Evolutionary conservation across 64 coral and sea anemone species (phyloP), one percentile per base, ranked within the genome.

Genomic region (Orbicella faveolata): DNA sequence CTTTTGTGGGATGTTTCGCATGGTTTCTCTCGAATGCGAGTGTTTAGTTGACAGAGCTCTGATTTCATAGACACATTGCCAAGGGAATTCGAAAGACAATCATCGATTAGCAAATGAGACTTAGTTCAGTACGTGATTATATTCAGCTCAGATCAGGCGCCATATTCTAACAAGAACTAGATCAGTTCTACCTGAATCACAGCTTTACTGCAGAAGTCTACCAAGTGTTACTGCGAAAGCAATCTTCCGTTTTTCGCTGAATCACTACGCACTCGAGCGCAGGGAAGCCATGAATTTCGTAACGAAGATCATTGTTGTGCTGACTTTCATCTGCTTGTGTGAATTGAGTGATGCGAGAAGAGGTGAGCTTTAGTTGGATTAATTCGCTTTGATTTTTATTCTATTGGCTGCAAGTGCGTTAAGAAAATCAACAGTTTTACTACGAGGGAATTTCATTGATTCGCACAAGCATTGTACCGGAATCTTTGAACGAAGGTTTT

Each of bases 381-480:
- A 52, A 62, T 33, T 63, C 17, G 7, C 68, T 18, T 83, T 68
- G 16, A 25, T 8, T 53, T 10, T 52, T 85, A 16, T 52, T 12
- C 13, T 72, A 17, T 54, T 23, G 39, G 82, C 51, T 72, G 17
- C 2, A 85, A 85, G 19, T 72, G 23, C 23, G 30, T 37, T 5
- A 0, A 67, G 23, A 52, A 73, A 51, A 72, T 85, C 72, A 5
- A 52, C 37, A 17, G 80, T 52, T 52, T 85, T 85, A 83, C 80
- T 51, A 34, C 36, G 80, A 68, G 68, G 21, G 80, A 83, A 83
- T 83, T 83, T 67, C 80, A 83, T 83, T 67, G 80, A 83, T 48
- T 83, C 21, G 25, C 4, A n/a, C 6, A n/a, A 7, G 64, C 64
- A 18, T 6, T 35, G 16, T 33, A 21, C 6, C 39, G 21, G 21